Base-by-base conservation (phyloP, 2,888 invertebrate species). In the Clepsis dumicolana region DNA sequence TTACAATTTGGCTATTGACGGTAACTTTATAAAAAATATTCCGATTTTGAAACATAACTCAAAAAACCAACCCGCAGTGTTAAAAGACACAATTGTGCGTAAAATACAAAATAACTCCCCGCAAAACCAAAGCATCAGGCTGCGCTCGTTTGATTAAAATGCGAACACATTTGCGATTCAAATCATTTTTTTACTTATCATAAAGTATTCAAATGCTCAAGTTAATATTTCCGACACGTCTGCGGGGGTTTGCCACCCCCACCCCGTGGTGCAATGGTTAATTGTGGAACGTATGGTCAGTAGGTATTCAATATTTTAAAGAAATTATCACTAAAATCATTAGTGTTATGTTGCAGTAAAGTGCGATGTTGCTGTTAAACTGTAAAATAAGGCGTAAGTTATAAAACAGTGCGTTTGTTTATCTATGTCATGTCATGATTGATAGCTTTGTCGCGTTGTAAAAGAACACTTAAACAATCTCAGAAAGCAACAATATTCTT, bases 111-210 rank as follows among this genome's bases (percentile, higher is more conserved):
- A 71, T 64, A 71, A 70, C 48, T 60, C 71, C 61, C 70, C 61
- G 68, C 70, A 71, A 44, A 70, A 73, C 74, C 62, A 48, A n/a
- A 62, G 64, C 62, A 74, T 78, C 81, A 77, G 74, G 74, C 57
- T 14, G 76, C 77, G 77, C 76, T 79, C 80, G 82, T 87, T 86
- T 89, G 88, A 90, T 91, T 91, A 90, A 91, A 91, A 91, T 87
- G 87, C 87, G 87, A 88, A 86, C 85, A 88, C 88, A 91, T 91
- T 91, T 90, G 89, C 82, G 85, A 91, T 91, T 91, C 91, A 90
- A 91, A 91, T 92, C 87, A 86, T 88, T 84, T 86, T 90, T 89
- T 90, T 90, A 89, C 91, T 87, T 90, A 90, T 91, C 92, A 90
- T 91, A 91, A 92, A 91, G 88, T 88, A 91, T 91, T 92, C 90